Conservation (phyloP, 2,888 invertebrate species). For the Margaritifera margaritifera region DNA sequence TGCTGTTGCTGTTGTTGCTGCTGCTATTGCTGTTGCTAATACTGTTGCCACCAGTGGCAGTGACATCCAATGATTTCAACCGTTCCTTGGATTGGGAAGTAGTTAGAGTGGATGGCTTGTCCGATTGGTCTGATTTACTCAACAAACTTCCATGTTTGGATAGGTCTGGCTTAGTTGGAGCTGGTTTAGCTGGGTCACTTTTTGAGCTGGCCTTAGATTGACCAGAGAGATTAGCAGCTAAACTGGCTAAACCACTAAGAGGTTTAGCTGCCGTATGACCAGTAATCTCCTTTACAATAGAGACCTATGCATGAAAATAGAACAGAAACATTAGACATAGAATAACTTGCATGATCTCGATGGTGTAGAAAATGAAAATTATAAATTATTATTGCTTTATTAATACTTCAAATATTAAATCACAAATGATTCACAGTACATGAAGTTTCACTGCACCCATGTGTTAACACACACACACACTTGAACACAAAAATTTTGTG, state of each 20-base stretch:
- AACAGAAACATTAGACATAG: too few relatives aligned
- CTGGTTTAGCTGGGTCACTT: slow-evolving; percentile 23
- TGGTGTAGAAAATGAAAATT: too few relatives aligned
- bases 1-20: slow-evolving; percentile 19
- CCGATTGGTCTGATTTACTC: slow-evolving; percentile 19
- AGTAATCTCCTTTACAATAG: slow-evolving; percentile 30
- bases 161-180: slow-evolving; percentile 15
- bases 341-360: too few relatives aligned
- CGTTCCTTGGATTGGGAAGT: background rate
- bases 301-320: slow-evolving; percentile 1
- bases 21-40: slow-evolving; percentile 1
- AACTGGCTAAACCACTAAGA: slow-evolving; percentile 70
- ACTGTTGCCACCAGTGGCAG: slow-evolving; percentile 1
- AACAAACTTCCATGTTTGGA: slow-evolving; percentile 13
- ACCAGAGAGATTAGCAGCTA: slow-evolving; percentile 70
- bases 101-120: slow-evolving; percentile 7
- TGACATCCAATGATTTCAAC: background rate
- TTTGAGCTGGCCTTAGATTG: slow-evolving; percentile 37
- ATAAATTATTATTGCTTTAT: too few relatives aligned
- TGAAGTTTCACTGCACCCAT: too few relatives aligned
- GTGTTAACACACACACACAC: too few relatives aligned
- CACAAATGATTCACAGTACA: too few relatives aligned
- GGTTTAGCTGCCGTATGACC: slow-evolving; percentile 58
- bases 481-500: too few relatives aligned
- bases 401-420: too few relatives aligned